Percentiles rank a stretch among this genome's conserved stretches.
Conservation (phyloP, 2,797 vertebrate species). For the Streptopelia turtur region DNA sequence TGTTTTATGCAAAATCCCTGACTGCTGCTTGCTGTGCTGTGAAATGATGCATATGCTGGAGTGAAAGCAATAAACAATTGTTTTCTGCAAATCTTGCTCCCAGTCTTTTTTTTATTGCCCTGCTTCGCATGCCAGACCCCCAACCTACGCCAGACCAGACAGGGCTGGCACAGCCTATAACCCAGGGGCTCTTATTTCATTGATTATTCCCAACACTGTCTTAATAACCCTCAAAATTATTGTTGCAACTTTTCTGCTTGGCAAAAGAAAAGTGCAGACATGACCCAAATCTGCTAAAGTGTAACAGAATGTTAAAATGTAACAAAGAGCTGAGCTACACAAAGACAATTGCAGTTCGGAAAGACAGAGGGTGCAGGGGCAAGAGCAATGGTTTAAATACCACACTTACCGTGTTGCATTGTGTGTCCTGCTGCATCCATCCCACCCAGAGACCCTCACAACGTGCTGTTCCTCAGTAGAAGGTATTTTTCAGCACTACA, state of each 20-base stretch:
- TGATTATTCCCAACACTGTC: background rate
- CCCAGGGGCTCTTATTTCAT: background rate
- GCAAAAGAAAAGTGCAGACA: background rate
- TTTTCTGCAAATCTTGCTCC: background rate
- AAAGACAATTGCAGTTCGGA: rapidly evolving
- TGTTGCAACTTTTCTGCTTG: background rate
- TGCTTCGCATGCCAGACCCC: background rate
- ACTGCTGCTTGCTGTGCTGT: constrained; percentile 10
- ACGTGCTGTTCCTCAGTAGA: background rate
- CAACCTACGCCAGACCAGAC: rapidly evolving
- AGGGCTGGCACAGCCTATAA: background rate
- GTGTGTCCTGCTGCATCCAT: background rate
- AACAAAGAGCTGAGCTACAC: background rate
- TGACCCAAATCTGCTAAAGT: background rate
- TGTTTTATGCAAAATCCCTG: background rate
- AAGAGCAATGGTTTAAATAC: background rate
- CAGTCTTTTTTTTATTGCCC: background rate
- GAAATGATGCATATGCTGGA: background rate
- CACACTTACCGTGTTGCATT: rapidly evolving
- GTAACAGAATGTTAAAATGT: background rate
- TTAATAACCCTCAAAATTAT: background rate
- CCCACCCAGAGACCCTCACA: background rate
- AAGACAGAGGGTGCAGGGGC: rapidly evolving
- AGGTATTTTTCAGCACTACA: background rate
- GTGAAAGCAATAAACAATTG: background rate